Conservation (phyloP, 1,140 invertebrate genomes). For the Sinonovacula constricta region DNA sequence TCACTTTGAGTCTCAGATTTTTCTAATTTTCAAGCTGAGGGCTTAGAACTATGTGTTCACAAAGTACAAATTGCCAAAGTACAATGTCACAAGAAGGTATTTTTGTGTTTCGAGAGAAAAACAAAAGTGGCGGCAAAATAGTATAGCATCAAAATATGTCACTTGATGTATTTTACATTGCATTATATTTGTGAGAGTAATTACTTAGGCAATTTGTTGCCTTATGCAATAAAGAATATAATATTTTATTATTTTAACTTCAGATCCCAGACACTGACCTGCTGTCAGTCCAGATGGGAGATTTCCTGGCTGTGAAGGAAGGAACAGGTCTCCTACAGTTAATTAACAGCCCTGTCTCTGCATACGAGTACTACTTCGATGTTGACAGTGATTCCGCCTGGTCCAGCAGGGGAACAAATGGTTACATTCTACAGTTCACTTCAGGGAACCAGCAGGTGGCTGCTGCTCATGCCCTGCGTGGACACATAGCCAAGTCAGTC, state of each 20-base stretch:
- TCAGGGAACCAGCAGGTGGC: slow-evolving; percentile 1
- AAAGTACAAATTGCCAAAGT: no score
- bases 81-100: no score
- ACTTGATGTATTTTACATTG: no score
- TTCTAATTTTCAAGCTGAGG: no score
- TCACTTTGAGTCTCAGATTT: no score
- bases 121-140: no score
- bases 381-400: slow-evolving; percentile 36
- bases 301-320: slow-evolving; percentile 55
- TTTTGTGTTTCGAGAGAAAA: no score
- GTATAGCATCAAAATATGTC: no score
- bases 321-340: slow-evolving; percentile 25
- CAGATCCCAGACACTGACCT: slow-evolving; percentile 46
- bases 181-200: no score
- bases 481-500: slow-evolving; percentile 32
- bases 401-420: slow-evolving; percentile 1
- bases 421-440: slow-evolving; percentile 27
- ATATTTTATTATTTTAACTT: neutral
- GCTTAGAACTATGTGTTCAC: no score
- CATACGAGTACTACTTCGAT: slow-evolving; percentile 52
- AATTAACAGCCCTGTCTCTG: slow-evolving; percentile 16
- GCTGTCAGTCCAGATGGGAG: slow-evolving; percentile 45
- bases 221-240: no score
- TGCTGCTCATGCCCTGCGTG: slow-evolving; percentile 49
- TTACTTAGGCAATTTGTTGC: no score